Evolutionary conservation across 2,797 vertebrate species (phyloP).

Genomic region (Rhinoraja longicauda): DNA sequence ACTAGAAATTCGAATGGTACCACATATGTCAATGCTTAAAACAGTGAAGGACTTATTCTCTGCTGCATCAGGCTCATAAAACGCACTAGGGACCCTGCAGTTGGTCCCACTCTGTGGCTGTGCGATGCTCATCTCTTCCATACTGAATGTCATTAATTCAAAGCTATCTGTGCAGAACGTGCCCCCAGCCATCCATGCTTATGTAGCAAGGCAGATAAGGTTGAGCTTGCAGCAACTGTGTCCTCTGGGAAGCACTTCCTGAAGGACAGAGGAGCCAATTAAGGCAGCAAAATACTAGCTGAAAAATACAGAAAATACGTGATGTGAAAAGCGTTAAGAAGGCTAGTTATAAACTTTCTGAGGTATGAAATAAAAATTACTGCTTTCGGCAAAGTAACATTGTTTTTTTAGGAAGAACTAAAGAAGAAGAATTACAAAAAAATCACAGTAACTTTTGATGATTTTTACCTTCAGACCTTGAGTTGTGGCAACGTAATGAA

Average conservation of each 20-base stretch:
- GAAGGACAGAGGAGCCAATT: slow-evolving; percentile 31
- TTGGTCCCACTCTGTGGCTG: not conserved
- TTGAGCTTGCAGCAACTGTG: slow-evolving; percentile 5
- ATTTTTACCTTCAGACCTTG: not conserved
- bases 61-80: not conserved
- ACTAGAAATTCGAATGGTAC: not conserved
- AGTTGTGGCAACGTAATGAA: not conserved
- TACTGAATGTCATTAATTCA: slow-evolving; percentile 25
- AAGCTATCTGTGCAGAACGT: slow-evolving; percentile 18
- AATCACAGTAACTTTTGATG: not conserved
- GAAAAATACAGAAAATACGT: slow-evolving; percentile 8
- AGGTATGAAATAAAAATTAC: not conserved
- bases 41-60: not conserved
- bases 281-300: slow-evolving; percentile 12
- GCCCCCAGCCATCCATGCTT: slow-evolving; percentile 20
- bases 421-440: not conserved
- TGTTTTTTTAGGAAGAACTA: not conserved
- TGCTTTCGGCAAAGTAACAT: not conserved
- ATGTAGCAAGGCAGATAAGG: slow-evolving; percentile 18
- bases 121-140: not conserved
- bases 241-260: slow-evolving; percentile 30
- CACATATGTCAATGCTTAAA: not conserved
- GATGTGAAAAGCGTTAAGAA: not conserved
- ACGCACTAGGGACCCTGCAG: not conserved
- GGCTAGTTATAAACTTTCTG: not conserved